These are phyloP conservation scores for Sebastes glaucus DNA, from an alignment of 2,797 vertebrate species.

Conservation along the genomic window DNA sequence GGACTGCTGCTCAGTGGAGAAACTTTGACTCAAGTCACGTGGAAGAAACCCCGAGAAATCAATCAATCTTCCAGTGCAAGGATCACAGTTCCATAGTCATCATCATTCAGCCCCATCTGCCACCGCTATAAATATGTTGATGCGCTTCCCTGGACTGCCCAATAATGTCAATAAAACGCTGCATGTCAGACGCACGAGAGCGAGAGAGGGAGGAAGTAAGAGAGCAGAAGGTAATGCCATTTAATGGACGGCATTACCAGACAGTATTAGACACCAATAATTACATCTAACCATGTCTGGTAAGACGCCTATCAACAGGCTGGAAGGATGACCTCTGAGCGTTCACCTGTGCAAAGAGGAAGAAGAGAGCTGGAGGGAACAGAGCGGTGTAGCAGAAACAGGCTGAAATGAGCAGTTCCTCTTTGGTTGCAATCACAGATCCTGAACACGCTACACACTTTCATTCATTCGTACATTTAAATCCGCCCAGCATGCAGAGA, in stretches of 20 bases:
- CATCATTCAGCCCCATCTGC: constrained; percentile 43
- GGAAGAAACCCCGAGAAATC: constrained; percentile 67
- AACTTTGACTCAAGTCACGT: constrained; percentile 80
- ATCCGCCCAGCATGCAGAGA: constrained; percentile 46
- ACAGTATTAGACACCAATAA: constrained; percentile 98
- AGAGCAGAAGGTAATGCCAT: constrained; percentile 82
- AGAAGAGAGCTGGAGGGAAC: constrained; percentile 58
- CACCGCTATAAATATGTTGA: constrained; percentile 42
- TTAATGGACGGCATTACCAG: constrained; percentile 99
- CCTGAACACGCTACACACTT: neutral
- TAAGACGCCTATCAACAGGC: constrained; percentile 96
- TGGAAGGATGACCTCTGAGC: constrained; percentile 74
- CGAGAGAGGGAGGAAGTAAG: constrained; percentile 68
- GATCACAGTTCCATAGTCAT: constrained; percentile 76
- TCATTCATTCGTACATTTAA: constrained; percentile 16
- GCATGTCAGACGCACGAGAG: constrained; percentile 49
- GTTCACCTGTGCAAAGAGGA: constrained; percentile 73
- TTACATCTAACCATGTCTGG: constrained; percentile 99
- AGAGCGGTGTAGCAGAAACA: constrained; percentile 64
- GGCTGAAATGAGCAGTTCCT: constrained; percentile 58
- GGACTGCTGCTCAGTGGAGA: constrained; percentile 60
- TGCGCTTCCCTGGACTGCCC: constrained; percentile 40
- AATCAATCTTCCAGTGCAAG: constrained; percentile 77
- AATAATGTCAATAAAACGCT: constrained; percentile 30
- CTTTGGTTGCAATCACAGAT: constrained; percentile 8